These are phyloP conservation scores for Entosphenus tridentatus DNA, from an alignment of 2,113 vertebrate genomes.

Conservation along the genomic window DNA sequence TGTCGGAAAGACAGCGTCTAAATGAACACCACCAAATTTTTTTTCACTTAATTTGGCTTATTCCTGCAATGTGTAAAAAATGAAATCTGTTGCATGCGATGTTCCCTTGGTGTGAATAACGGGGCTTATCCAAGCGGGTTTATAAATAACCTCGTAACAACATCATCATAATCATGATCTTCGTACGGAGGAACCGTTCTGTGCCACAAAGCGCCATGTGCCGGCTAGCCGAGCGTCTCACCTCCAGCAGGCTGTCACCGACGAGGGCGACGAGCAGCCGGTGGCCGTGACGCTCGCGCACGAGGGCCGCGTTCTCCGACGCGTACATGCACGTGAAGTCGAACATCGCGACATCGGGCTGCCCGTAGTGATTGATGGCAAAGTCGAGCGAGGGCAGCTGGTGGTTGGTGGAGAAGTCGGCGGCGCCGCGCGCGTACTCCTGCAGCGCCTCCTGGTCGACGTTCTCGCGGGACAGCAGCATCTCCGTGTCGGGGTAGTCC, in stretches of 20 bases:
- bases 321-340: conserved; percentile 99
- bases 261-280: conserved; percentile 64
- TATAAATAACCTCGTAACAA: too few species aligned
- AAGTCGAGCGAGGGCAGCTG: conserved; percentile 74
- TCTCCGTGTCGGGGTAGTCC: conserved; percentile 77
- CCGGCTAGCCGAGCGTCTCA: conserved; percentile 15
- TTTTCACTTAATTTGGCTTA: too few species aligned
- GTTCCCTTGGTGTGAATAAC: too few species aligned
- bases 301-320: conserved; percentile 69
- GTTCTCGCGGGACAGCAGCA: conserved; percentile 65
- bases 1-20: too few species aligned
- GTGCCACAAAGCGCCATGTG: too few species aligned
- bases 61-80: too few species aligned
- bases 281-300: conserved; percentile 61
- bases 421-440: conserved; percentile 64
- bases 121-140: too few species aligned
- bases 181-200: too few species aligned
- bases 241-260: conserved; percentile 86
- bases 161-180: too few species aligned
- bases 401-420: conserved; percentile 82
- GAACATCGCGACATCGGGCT: conserved; percentile 95
- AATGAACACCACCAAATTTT: too few species aligned
- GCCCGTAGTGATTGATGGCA: conserved; percentile 94
- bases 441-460: conserved; percentile 80
- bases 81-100: too few species aligned